Percentiles rank a stretch among this genome's conserved stretches.
Conservation (phyloP, 2,113 vertebrate genomes). For the Pluvianellus socialis region DNA sequence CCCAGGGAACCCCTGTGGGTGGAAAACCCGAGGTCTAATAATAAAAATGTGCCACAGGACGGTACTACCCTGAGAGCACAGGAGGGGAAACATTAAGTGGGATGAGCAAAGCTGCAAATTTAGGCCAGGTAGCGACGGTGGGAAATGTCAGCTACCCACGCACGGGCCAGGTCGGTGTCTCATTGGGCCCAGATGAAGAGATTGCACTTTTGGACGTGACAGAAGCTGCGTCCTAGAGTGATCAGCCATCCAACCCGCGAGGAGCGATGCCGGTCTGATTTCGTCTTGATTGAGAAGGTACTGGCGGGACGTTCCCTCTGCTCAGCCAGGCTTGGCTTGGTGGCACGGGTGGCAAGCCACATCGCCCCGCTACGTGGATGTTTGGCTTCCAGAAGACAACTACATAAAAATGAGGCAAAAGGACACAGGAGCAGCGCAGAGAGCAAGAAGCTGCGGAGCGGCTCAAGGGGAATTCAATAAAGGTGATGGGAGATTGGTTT, state of each 20-base stretch:
- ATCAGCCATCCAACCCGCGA: fast-evolving
- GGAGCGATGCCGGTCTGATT: neutral
- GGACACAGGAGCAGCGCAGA: neutral
- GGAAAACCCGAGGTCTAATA: neutral
- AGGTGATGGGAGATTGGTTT: neutral
- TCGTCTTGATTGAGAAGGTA: neutral
- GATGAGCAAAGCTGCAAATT: neutral
- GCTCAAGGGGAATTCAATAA: neutral
- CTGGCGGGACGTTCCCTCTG: neutral
- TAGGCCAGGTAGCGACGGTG: neutral
- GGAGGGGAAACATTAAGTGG: neutral
- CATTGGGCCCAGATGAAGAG: neutral
- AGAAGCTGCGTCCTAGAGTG: neutral
- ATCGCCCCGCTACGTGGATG: fast-evolving
- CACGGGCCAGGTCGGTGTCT: neutral
- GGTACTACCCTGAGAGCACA: neutral
- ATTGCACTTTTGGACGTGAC: neutral
- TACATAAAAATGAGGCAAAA: neutral
- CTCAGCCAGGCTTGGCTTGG: neutral
- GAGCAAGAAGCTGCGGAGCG: neutral
- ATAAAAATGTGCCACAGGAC: neutral
- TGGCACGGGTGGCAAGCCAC: neutral
- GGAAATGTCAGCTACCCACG: neutral
- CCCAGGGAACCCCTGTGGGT: neutral
- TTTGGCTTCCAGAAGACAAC: neutral